Conservation (phyloP, 37 sponge, comb jelly and placozoan genomes). For the Theonella swinhoei region DNA sequence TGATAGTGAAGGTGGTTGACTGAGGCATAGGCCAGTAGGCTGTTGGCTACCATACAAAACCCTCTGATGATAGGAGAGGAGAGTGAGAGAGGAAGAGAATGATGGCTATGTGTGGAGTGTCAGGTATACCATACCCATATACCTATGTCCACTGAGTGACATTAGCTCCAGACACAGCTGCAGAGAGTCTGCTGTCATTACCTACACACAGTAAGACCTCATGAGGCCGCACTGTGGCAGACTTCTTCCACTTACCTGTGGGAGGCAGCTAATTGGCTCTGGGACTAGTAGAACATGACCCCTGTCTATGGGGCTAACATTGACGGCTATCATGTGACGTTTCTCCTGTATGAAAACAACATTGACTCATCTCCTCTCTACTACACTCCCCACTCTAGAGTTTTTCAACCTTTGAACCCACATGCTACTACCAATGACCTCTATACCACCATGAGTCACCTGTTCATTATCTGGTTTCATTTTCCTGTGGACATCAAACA, state of each 20-base stretch:
- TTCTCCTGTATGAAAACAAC: constrained; percentile 6
- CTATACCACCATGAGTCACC: too few species aligned
- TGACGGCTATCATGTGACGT: constrained; percentile 44
- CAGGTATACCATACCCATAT: too few species aligned
- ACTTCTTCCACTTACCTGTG: constrained; percentile 55
- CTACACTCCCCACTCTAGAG: too few species aligned
- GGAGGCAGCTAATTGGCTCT: constrained; percentile 40
- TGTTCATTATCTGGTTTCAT: too few species aligned
- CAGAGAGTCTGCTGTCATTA: constrained; percentile 52
- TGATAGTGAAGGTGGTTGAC: constrained; percentile 91
- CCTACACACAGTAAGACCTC: constrained; percentile 17
- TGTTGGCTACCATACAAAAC: constrained; percentile 75
- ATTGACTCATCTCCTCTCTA: too few species aligned
- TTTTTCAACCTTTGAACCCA: too few species aligned
- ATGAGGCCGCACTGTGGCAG: neutral
- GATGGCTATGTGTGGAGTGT: neutral
- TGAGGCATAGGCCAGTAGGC: constrained; percentile 80
- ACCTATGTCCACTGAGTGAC: constrained; percentile 61
- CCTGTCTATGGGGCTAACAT: constrained; percentile 81
- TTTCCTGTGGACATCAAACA: too few species aligned
- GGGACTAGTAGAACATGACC: constrained; percentile 80
- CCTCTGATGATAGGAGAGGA: constrained; percentile 27
- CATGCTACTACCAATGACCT: too few species aligned
- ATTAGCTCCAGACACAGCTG: constrained; percentile 53
- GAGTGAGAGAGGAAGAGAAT: neutral